Conservation (phyloP, 2,797 vertebrate species). For the Arctocebus calabarensis region DNA sequence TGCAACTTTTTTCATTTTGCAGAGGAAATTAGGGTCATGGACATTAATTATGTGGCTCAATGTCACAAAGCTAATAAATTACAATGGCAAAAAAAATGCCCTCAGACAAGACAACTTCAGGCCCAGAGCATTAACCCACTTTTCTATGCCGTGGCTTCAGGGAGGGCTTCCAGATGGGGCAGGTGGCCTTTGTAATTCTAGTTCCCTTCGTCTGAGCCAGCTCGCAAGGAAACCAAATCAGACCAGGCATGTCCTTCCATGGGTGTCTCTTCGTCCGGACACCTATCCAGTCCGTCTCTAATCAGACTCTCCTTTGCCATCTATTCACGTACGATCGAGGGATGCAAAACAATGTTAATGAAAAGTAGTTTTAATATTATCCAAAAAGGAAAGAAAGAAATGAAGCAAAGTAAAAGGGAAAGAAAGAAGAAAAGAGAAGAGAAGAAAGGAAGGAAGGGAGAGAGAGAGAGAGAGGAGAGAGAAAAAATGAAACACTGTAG, state of each 20-base stretch:
- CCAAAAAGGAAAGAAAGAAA: not conserved
- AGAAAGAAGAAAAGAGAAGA: not conserved
- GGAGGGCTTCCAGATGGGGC: not conserved
- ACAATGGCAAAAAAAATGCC: not conserved
- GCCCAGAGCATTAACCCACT: not conserved
- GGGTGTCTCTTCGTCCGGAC: not conserved
- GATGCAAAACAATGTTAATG: not conserved
- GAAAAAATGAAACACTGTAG: not conserved
- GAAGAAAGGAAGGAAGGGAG: not conserved
- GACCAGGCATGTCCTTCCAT: not conserved
- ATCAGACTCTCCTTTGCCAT: not conserved
- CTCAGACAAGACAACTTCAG: not conserved
- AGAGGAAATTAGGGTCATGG: not conserved
- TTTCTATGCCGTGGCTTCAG: not conserved
- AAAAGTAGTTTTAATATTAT: not conserved
- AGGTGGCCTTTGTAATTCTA: not conserved
- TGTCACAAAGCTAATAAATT: not conserved
- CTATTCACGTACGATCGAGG: not conserved
- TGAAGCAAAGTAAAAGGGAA: not conserved
- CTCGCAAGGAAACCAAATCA: not conserved
- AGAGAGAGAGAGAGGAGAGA: accelerated
- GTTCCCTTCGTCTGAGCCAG: not conserved
- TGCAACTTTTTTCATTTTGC: not conserved
- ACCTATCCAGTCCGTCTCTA: not conserved
- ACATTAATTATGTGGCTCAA: not conserved